Conservation (phyloP, 2,113 vertebrate species). For the Carollia perspicillata region DNA sequence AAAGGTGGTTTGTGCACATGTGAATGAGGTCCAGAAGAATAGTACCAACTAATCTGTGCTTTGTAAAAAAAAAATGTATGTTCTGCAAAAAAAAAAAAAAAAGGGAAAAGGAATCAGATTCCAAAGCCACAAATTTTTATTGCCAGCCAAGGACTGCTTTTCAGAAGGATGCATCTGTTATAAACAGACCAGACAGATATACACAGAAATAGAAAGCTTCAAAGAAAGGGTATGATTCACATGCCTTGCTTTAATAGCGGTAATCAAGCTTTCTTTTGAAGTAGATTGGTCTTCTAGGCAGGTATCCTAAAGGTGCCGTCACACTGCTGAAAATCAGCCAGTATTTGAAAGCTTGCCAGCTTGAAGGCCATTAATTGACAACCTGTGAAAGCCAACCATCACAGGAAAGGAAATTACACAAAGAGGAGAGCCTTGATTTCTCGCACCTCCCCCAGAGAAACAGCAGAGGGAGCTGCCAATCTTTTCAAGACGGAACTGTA, state of each 20-base stretch:
- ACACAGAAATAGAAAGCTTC: conserved; percentile 76
- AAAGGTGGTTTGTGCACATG: not conserved
- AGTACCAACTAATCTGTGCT: not conserved
- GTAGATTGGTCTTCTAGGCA: conserved; percentile 59
- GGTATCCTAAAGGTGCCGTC: conserved; percentile 72
- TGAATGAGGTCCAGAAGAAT: conserved; percentile 47
- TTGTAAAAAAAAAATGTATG: conserved; percentile 16
- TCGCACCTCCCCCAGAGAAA: conserved; percentile 50
- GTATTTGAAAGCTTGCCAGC: conserved; percentile 68
- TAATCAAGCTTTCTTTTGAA: conserved; percentile 70
- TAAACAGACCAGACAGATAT: conserved; percentile 75
- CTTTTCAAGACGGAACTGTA: conserved; percentile 63
- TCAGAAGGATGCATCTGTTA: conserved; percentile 69
- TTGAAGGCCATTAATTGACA: conserved; percentile 75
- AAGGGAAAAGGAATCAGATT: conserved; percentile 57
- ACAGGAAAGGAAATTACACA: conserved; percentile 50
- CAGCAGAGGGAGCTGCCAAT: conserved; percentile 83
- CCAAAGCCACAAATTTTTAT: conserved; percentile 61
- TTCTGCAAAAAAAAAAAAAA: not conserved
- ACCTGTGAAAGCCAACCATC: conserved; percentile 41
- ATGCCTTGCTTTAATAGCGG: conserved; percentile 70
- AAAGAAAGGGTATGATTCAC: conserved; percentile 67
- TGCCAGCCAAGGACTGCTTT: conserved; percentile 67
- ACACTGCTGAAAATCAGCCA: conserved; percentile 57
- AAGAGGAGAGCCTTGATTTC: conserved; percentile 28